Evolutionary conservation across 2,888 invertebrate genomes (phyloP).

Genomic region (Phyto melanocephala): DNA sequence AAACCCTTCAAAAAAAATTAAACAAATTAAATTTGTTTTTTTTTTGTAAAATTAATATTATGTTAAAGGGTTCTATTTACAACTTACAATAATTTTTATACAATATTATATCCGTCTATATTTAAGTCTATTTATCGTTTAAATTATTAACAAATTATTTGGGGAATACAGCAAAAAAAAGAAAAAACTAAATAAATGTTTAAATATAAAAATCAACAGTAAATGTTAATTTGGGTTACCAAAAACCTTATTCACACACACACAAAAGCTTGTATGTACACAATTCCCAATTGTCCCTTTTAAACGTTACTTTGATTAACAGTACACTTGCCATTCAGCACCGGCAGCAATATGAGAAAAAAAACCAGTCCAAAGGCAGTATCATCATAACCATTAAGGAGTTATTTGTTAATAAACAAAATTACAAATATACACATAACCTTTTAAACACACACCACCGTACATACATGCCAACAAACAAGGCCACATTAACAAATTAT

Average conservation of each 20-base stretch:
- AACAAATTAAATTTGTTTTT: too few species aligned
- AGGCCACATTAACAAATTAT: slow-evolving; percentile 18
- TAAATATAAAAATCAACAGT: slow-evolving; percentile 19
- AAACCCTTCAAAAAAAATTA: too few species aligned
- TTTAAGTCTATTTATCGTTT: neutral
- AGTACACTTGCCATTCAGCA: slow-evolving; percentile 31
- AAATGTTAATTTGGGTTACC: slow-evolving; percentile 39
- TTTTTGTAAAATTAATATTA: too few species aligned
- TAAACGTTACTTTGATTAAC: slow-evolving; percentile 51
- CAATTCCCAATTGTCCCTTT: slow-evolving; percentile 43
- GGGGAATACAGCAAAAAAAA: neutral
- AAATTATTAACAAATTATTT: slow-evolving; percentile 12
- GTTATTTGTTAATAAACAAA: slow-evolving; percentile 40
- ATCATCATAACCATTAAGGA: slow-evolving; percentile 45
- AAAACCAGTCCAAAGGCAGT: neutral
- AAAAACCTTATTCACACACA: neutral
- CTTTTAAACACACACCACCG: neutral
- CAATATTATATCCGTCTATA: neutral
- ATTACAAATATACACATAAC: neutral
- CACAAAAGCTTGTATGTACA: neutral
- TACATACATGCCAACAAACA: neutral
- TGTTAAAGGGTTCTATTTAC: too few species aligned
- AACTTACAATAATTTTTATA: slow-evolving; percentile 8
- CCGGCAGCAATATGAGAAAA: slow-evolving; percentile 23
- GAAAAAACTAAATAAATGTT: slow-evolving; percentile 12